Base-by-base conservation (phyloP, 1,140 invertebrate species). In the Meloidogyne floridensis region DNA sequence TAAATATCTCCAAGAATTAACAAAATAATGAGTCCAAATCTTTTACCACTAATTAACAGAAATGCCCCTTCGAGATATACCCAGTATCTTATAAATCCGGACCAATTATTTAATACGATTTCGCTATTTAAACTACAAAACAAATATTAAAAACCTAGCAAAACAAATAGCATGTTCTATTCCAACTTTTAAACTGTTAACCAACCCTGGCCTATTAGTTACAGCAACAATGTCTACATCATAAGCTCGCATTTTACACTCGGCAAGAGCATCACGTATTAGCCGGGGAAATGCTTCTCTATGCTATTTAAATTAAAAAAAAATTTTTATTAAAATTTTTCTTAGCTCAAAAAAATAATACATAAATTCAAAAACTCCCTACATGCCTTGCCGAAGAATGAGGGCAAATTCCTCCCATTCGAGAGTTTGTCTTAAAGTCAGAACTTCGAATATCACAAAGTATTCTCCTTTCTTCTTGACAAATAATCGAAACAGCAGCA, bases 81-180 rank as follows among this genome's bases (percentile, higher is more conserved):
- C 32, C 32, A 2, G 32, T 32, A 32, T 32, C 32, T 32, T 32
- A 32, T 32, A 32, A 32, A 32, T 32, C 32, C 2, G 32, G 32
- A 32, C 32, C 32, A 32, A 32, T 32, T 32, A 32, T 32, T 32
- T 32, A 32, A 32, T 32, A 71, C n/a, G 42, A 15, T 11, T 54
- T 42, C 13, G 20, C 2, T 3, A 47, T 9, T 59, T 13, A 78
- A 70, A 70, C 3, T 56, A 59, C 32, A 32, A 32, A 32, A 32
- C 32, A n/a, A 32, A 56, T 20, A 77, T 43, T 71, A 20, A n/a
- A 54, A 54, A 79, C 77, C 77, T 79, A 43, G 77, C 59, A 71
- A 79, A 79, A 7, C 65, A 54, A 71, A 79, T 54, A n/a, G 77
- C 77, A 71, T 72, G n/a, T 72, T 79, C 77, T 42, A 79, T 72